Conservation (phyloP, 2,113 vertebrate species). For the Eublepharis macularius region DNA sequence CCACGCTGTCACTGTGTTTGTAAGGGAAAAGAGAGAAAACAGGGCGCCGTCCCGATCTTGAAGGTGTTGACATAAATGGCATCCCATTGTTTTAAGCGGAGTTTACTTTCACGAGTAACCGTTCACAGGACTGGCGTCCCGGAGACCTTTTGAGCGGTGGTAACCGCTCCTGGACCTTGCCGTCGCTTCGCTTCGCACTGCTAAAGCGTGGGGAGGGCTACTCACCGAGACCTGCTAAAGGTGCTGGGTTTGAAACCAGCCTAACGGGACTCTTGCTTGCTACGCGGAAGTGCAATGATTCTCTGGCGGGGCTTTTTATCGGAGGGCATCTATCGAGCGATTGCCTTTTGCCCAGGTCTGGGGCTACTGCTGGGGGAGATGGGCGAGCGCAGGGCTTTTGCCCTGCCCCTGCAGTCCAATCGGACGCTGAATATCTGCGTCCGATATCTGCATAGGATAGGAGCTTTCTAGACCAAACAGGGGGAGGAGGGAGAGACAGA, state of each 20-base stretch:
- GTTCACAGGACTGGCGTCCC: neutral
- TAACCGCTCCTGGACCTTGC: neutral
- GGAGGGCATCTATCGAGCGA: neutral
- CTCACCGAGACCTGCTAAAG: no score
- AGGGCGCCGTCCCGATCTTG: neutral
- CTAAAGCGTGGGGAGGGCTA: slow-evolving; percentile 27
- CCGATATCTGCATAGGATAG: no score
- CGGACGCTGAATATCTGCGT: no score
- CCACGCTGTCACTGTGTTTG: no score
- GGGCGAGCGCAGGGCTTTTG: no score
- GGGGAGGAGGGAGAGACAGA: no score
- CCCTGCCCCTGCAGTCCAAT: no score
- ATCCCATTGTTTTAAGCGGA: neutral
- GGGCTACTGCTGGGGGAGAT: no score
- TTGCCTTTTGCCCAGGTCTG: neutral
- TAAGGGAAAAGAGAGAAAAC: neutral
- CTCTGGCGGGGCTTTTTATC: neutral
- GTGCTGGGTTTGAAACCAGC: neutral
- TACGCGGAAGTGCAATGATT: neutral
- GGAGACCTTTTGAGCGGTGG: neutral
- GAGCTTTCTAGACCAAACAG: neutral
- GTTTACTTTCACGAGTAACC: neutral
- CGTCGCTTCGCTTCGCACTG: neutral
- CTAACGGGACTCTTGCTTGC: neutral
- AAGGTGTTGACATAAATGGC: neutral